Conservation (phyloP, 2,113 vertebrate species). For the Salvelinus alpinus region DNA sequence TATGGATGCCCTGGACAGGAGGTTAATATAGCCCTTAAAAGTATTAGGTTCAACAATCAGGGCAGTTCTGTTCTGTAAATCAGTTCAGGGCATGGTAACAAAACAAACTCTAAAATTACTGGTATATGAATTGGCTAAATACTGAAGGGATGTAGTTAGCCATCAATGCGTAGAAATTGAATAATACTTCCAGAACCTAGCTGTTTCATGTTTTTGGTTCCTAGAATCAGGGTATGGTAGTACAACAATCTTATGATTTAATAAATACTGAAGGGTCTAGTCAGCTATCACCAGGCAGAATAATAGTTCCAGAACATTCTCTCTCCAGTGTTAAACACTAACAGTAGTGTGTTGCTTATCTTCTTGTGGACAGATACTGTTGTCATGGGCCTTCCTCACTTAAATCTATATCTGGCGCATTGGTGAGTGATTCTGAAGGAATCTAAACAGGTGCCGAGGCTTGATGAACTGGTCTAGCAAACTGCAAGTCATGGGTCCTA, state of each 20-base stretch:
- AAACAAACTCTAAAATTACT: too few relatives aligned
- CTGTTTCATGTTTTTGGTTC: too few relatives aligned
- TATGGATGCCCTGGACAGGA: too few relatives aligned
- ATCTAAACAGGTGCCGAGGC: constrained; percentile 70
- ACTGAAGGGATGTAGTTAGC: too few relatives aligned
- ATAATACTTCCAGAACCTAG: too few relatives aligned
- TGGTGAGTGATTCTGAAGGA: constrained; percentile 54
- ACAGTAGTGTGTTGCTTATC: constrained; percentile 26
- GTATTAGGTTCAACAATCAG: too few relatives aligned
- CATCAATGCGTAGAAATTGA: too few relatives aligned
- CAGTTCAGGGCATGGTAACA: too few relatives aligned
- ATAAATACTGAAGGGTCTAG: neutral
- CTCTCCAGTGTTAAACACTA: constrained; percentile 5
- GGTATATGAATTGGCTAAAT: too few relatives aligned
- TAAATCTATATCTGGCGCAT: constrained; percentile 64
- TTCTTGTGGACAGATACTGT: constrained; percentile 60
- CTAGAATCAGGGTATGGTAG: too few relatives aligned
- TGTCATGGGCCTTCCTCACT: constrained; percentile 56
- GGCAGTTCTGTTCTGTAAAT: too few relatives aligned
- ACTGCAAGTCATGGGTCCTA: constrained; percentile 35
- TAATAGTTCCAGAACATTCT: constrained; percentile 60
- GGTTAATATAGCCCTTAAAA: too few relatives aligned
- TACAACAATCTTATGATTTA: neutral
- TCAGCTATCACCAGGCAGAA: neutral
- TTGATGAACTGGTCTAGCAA: constrained; percentile 28